Evolutionary conservation across 2,797 vertebrate genomes (phyloP).

Genomic region (Tadarida brasiliensis): DNA sequence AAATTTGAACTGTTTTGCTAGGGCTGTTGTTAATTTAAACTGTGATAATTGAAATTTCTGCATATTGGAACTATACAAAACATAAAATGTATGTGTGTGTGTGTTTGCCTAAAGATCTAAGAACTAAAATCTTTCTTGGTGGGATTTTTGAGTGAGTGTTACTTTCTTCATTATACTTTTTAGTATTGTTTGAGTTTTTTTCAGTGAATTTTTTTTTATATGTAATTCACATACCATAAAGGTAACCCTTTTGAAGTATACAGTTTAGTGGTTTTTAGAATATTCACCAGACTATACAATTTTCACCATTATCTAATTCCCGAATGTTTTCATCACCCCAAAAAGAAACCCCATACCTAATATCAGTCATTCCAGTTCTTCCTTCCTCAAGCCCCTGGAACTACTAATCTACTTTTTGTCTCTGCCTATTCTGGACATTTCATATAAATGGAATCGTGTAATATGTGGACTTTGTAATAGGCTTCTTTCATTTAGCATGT

Average conservation of each 20-base stretch:
- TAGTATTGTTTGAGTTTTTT: neutral
- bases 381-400: neutral
- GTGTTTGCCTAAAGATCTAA: neutral
- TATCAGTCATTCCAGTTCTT: neutral
- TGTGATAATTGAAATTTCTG: slow-evolving; percentile 25
- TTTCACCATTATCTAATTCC: neutral
- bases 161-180: neutral
- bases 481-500: neutral
- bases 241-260: neutral
- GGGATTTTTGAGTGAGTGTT: neutral
- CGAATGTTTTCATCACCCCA: neutral
- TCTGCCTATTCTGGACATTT: neutral
- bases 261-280: neutral
- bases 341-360: neutral
- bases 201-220: neutral
- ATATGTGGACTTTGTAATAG: neutral
- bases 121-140: neutral
- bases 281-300: neutral
- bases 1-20: slow-evolving; percentile 7
- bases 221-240: neutral
- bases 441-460: neutral
- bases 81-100: neutral
- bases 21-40: neutral
- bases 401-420: neutral
- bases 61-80: neutral